Percentiles rank a stretch among this genome's conserved stretches.
phyloP scores from a whole-genome alignment of 2,888 invertebrate species.

The Shargacucullia verbasci region DNA sequence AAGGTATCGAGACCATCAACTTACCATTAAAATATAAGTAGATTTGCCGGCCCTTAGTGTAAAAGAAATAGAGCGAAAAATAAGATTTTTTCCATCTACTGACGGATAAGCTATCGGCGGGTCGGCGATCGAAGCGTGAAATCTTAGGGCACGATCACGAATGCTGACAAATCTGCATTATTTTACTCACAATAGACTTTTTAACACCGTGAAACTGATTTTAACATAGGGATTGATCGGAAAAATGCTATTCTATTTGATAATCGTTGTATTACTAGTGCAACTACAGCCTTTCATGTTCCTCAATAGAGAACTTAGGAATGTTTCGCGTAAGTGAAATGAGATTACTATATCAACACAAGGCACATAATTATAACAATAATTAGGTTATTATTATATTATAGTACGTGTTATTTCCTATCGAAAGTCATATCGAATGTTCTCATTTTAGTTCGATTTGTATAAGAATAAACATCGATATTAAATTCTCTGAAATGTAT shows the following conservation, averaged over 20 bases:
- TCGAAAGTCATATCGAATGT: neutral
- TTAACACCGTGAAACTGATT: constrained; percentile 22
- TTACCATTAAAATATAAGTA: constrained; percentile 38
- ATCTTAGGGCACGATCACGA: constrained; percentile 53
- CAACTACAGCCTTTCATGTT: no score
- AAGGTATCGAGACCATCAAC: constrained; percentile 25
- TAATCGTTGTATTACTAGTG: no score
- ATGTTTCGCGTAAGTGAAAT: no score
- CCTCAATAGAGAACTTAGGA: no score
- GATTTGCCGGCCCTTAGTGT: constrained; percentile 51
- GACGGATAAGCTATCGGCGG: constrained; percentile 31
- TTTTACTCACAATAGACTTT: constrained; percentile 18
- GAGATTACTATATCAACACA: no score
- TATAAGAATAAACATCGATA: constrained; percentile 17
- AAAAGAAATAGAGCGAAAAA: constrained; percentile 56
- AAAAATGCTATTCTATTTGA: neutral
- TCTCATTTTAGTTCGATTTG: constrained; percentile 9
- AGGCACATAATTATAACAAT: no score
- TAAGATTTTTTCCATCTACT: constrained; percentile 38
- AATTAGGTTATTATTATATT: no score
- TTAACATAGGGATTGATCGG: neutral
- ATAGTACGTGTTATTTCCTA: no score
- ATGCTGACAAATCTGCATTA: constrained; percentile 27
- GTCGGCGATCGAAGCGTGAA: constrained; percentile 51
- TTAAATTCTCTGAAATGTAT: constrained; percentile 27